A percentile compares a stretch with the other conserved stretches of the same genome.
phyloP scores from a whole-genome alignment of 92 coral and sea anemone species.

The Porites divaricata region DNA sequence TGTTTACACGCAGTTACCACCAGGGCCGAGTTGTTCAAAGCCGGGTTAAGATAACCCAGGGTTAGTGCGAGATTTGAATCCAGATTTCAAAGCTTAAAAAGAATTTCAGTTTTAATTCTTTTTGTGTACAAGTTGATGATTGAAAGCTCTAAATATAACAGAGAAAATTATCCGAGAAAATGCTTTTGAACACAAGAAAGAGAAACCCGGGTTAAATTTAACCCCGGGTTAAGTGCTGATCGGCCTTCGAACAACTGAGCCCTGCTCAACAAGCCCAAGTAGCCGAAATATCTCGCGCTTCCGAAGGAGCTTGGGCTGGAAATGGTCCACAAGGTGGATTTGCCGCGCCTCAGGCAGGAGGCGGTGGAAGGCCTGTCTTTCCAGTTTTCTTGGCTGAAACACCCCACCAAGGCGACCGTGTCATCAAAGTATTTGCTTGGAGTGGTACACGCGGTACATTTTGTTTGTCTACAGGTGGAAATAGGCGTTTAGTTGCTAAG shows the following conservation, averaged over 20 bases:
- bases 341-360: not conserved
- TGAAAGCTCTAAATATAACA: too few relatives aligned
- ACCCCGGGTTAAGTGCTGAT: too few relatives aligned
- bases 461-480: conserved; percentile 28
- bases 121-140: too few relatives aligned
- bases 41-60: too few relatives aligned
- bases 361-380: conserved; percentile 21
- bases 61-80: too few relatives aligned
- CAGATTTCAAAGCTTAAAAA: too few relatives aligned
- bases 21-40: too few relatives aligned
- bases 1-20: conserved; percentile 13
- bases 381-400: conserved; percentile 15
- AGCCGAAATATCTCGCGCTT: conserved; percentile 21
- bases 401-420: conserved; percentile 32
- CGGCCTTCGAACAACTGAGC: too few relatives aligned
- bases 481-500: conserved; percentile 8
- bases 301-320: conserved; percentile 21
- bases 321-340: conserved; percentile 17
- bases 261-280: not conserved
- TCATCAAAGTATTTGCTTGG: conserved; percentile 33
- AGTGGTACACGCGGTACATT: conserved; percentile 1
- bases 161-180: too few relatives aligned
- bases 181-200: too few relatives aligned
- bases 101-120: too few relatives aligned
- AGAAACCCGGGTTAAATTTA: too few relatives aligned